Evolutionary conservation across 2,113 vertebrate species (phyloP), one percentile per base, ranked within the genome.

Genomic region (Epinephelus fuscoguttatus): DNA sequence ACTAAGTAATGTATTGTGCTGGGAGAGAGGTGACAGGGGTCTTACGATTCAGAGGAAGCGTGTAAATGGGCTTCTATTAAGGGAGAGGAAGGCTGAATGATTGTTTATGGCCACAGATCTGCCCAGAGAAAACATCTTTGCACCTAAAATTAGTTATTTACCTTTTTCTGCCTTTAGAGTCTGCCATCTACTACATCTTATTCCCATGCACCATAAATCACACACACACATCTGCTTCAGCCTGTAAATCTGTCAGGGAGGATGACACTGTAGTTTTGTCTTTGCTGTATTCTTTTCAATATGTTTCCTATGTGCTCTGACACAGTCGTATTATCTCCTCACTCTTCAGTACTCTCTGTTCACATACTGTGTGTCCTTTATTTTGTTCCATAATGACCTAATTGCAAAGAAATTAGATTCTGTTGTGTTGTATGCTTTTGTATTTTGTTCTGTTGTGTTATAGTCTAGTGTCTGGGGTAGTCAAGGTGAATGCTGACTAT

Each of bases 1-100:
- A 84, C 81, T 85, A 86, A 86, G 81, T 89, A 79, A 88, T 87
- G 84, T 79, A 55, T 87, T 91, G 84, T 81, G 81, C 76, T 75
- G 12, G 70, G 66, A 89, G 78, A 73, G 69, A 87, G 81, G 84
- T 86, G 86, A 90, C 84, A 86, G 73, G 70, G 89, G 86, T 89
- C 81, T 78, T 79, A 86, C 49, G 68, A 76, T 89, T 83, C 76
- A 87, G 77, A 70, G 74, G 76, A 84, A 83, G 69, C n/a, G 60
- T 86, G 86, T 68, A 89, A 91, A 92, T 88, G 74, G 87, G 52
- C 57, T 5, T 11, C 84, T 82, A 79, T 91, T 90, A 82, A 80
- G 56, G 70, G 56, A 81, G 52, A 80, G 66, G 80, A 75, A 76
- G 23, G 55, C 64, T 83, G 88, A 89, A 84, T 82, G 80, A 90